Conservation (phyloP, 2,797 vertebrate genomes). For the Ctenopoma multispine region DNA sequence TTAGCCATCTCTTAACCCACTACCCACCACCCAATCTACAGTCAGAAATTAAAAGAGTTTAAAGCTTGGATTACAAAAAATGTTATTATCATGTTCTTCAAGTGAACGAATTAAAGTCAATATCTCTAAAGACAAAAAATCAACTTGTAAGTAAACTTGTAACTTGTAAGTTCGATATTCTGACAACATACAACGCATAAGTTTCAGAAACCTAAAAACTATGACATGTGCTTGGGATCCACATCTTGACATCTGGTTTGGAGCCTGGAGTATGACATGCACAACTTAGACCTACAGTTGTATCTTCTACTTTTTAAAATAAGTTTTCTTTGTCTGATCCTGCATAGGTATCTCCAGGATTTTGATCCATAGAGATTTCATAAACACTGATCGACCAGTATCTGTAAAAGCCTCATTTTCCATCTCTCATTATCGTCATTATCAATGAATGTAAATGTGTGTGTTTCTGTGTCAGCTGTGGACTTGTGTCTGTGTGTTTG, state of each 20-base stretch:
- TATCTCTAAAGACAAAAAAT: too few species aligned
- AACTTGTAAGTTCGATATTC: too few species aligned
- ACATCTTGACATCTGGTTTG: not conserved
- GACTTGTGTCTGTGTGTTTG: conserved; percentile 16
- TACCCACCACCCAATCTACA: too few species aligned
- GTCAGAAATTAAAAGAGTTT: too few species aligned
- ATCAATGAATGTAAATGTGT: conserved; percentile 9
- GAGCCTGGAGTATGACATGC: not conserved
- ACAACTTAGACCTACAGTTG: not conserved
- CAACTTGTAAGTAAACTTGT: too few species aligned
- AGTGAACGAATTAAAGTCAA: too few species aligned
- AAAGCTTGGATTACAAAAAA: too few species aligned
- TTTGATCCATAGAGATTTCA: conserved; percentile 48
- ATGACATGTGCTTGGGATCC: not conserved
- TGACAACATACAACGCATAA: not conserved
- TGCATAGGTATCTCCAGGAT: conserved; percentile 5
- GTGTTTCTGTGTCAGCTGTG: conserved; percentile 18
- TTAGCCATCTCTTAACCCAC: too few species aligned
- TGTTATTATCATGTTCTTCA: too few species aligned
- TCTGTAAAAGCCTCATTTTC: conserved; percentile 41
- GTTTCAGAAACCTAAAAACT: not conserved
- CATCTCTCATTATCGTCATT: conserved; percentile 45
- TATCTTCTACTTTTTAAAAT: not conserved
- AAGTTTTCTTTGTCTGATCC: conserved; percentile 7
- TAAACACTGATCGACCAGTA: conserved; percentile 40